Evolutionary conservation across 2,888 invertebrate genomes (phyloP).

Genomic region (Platycheirus albimanus): DNA sequence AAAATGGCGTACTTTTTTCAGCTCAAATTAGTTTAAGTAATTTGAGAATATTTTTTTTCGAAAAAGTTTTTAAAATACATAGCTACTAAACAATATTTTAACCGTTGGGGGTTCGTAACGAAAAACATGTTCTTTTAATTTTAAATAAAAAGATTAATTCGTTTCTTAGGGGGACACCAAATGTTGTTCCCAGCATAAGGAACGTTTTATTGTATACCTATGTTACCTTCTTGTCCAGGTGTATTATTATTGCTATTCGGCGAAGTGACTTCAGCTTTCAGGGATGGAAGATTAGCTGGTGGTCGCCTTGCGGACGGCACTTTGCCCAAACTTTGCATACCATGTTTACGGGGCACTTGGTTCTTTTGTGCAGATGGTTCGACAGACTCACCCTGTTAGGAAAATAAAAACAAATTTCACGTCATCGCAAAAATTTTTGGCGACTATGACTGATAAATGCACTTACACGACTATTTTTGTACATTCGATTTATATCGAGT

Average conservation of each 20-base stretch:
- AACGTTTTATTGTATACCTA: too few species aligned
- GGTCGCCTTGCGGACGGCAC: constrained; percentile 98
- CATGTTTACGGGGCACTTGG: constrained; percentile 98
- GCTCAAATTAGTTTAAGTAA: too few species aligned
- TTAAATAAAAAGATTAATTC: too few species aligned
- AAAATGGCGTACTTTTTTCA: too few species aligned
- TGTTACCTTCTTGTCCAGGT: constrained; percentile 78
- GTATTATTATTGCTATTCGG: constrained; percentile 81
- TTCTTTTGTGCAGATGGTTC: constrained; percentile 94
- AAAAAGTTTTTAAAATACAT: too few species aligned
- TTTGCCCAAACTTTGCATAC: constrained; percentile 99
- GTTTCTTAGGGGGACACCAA: too few species aligned
- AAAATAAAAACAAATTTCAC: constrained; percentile 24
- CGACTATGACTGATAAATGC: constrained; percentile 25
- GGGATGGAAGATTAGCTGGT: constrained; percentile 99
- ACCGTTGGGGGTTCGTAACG: too few species aligned
- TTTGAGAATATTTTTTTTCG: too few species aligned
- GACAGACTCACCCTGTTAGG: constrained; percentile 89
- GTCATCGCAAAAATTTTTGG: background rate
- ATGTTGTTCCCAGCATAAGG: too few species aligned
- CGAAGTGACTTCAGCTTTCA: constrained; percentile 93
- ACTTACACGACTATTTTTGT: constrained; percentile 93
- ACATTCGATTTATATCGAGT: constrained; percentile 98
- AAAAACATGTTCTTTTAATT: too few species aligned
- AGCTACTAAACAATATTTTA: too few species aligned